Evolutionary conservation across 2,113 vertebrate species (phyloP).

Genomic region (Merops nubicus): DNA sequence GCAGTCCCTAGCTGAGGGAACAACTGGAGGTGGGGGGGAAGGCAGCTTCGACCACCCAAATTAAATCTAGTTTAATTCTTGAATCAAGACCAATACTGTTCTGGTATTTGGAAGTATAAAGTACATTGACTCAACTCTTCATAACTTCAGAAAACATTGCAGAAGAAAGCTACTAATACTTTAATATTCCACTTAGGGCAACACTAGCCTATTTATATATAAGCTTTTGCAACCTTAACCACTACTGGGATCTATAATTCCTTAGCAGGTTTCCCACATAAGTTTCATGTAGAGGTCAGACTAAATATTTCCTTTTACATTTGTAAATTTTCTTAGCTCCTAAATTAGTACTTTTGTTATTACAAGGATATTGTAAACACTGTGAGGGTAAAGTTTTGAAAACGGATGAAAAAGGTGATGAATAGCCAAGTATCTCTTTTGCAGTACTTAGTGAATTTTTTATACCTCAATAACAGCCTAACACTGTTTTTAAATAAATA

Average conservation of each 20-base stretch:
- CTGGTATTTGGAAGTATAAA: not conserved
- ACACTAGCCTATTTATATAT: not conserved
- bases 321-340: not conserved
- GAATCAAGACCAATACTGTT: not conserved
- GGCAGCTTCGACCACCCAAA: not conserved
- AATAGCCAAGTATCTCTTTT: not conserved
- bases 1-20: not conserved
- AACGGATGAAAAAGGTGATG: not conserved
- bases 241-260: not conserved
- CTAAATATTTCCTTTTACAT: not conserved
- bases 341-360: not conserved
- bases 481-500: not conserved
- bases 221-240: not conserved
- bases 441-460: not conserved
- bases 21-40: not conserved
- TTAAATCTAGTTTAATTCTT: not conserved
- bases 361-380: not conserved
- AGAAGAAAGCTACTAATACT: not conserved
- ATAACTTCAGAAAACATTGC: not conserved
- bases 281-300: not conserved
- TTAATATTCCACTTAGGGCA: conserved; percentile 12
- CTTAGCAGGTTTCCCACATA: not conserved
- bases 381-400: not conserved
- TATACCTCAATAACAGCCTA: not conserved
- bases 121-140: not conserved